Base-by-base conservation (phyloP, 1,140 invertebrate species). In the Musca domestica region DNA sequence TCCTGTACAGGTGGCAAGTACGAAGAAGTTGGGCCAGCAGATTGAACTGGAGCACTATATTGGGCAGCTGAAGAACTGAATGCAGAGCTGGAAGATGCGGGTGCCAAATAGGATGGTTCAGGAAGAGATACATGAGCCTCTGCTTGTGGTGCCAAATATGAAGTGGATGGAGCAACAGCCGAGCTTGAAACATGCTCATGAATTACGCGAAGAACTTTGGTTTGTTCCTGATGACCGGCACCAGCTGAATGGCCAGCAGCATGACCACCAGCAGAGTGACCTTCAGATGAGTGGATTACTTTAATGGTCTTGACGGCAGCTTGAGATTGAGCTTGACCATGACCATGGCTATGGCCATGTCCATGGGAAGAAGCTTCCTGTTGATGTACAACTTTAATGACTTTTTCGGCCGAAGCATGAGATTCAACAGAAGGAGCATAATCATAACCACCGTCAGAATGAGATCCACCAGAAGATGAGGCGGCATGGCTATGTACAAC, bases 301-400 rank as follows among this genome's bases (percentile, higher is more conserved):
- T 77, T 76, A 30, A 78, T 75, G 30, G 78, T 77, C 64, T 76
- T 78, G 58, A 74, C 70, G 48, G 70, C 70, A 41, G 72, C 71
- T 2, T 68, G 70, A 25, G 14, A 64, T 30, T 64, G 1, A 46
- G 67, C 64, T 23, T 48, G 17, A 71, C 69, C 67, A 17, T 72
- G 70, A 22, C 47, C 66, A 27, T 69, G 54, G 6, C 66, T 63
- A 4, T 66, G 7, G 49, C 2, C 14, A 23, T 2, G 1, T 19
- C 9, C 23, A 20, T 17, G 19, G 47, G 19, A 23, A 14, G 64
- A 66, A n/a, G 9, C 14, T 22, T 69, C 69, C 23, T 78, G 75
- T 51, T 78, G 75, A 49, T 78, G 76, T 27, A 78, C 78, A 17
- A 78, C 76, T 22, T 75, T 75, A 41, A 78, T 77, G 41, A 78